Conservation (phyloP, 2,888 invertebrate species). For the Thereva unica region DNA sequence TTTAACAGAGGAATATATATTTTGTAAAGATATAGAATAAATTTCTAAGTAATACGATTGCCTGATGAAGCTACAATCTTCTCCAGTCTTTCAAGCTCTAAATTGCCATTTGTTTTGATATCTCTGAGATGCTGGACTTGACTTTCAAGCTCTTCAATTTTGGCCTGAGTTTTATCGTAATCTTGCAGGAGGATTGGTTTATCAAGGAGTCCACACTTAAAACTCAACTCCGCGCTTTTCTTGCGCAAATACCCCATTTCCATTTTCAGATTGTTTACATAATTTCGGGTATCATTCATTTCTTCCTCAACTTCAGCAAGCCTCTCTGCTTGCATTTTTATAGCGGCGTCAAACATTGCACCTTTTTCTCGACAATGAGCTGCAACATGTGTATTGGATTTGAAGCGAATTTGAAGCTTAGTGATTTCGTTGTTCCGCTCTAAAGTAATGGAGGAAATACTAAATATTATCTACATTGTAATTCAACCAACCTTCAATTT, state of each 20-base stretch:
- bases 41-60: too few relatives aligned
- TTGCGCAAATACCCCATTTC: conserved; percentile 45
- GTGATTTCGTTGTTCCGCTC: conserved; percentile 50
- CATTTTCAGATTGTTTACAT: conserved; percentile 46
- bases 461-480: neutral
- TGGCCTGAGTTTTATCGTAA: conserved; percentile 48
- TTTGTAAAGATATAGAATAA: too few relatives aligned
- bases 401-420: conserved; percentile 46
- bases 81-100: too few relatives aligned
- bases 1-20: too few relatives aligned
- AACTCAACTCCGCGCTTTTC: conserved; percentile 45
- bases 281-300: conserved; percentile 40
- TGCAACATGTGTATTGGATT: conserved; percentile 48
- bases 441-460: conserved; percentile 33
- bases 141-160: conserved; percentile 32
- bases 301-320: conserved; percentile 26
- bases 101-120: neutral
- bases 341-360: conserved; percentile 43
- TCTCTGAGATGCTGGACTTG: conserved; percentile 42
- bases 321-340: conserved; percentile 31
- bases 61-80: too few relatives aligned
- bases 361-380: conserved; percentile 52
- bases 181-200: conserved; percentile 51
- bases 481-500: conserved; percentile 51
- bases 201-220: conserved; percentile 50